phyloP scores from a whole-genome alignment of 2,113 vertebrate species.

The Myrmecophaga tridactyla region DNA sequence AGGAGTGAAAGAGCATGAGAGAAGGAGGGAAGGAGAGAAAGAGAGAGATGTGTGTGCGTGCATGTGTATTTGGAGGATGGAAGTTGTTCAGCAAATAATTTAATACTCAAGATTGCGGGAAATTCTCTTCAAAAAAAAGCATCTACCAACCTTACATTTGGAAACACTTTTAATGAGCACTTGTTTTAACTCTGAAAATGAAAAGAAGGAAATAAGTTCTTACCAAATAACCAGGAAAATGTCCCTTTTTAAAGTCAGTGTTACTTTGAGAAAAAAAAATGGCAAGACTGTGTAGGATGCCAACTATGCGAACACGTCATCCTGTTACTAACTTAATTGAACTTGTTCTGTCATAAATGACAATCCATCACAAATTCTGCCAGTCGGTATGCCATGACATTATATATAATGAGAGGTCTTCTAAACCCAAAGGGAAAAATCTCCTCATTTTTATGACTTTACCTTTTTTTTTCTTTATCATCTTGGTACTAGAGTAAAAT shows the following conservation, averaged over 20 bases:
- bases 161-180: not conserved
- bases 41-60: accelerated
- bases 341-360: conserved; percentile 80
- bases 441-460: conserved; percentile 78
- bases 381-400: conserved; percentile 80
- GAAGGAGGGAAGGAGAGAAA: not conserved
- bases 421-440: conserved; percentile 78
- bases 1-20: not conserved
- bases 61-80: not conserved
- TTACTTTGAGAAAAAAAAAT: conserved; percentile 73
- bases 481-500: not conserved
- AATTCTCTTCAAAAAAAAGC: not conserved
- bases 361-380: conserved; percentile 79
- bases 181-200: conserved; percentile 56
- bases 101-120: not conserved
- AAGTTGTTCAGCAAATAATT: not conserved
- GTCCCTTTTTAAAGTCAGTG: conserved; percentile 78
- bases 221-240: conserved; percentile 60
- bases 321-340: conserved; percentile 81
- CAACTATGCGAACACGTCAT: conserved; percentile 77
- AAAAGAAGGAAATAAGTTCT: conserved; percentile 62
- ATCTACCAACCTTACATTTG: not conserved
- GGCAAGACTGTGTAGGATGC: conserved; percentile 71
- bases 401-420: conserved; percentile 80
- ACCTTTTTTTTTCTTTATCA: conserved; percentile 75